Conservation (phyloP, 2,797 vertebrate species). For the Moxostoma hubbsi region DNA sequence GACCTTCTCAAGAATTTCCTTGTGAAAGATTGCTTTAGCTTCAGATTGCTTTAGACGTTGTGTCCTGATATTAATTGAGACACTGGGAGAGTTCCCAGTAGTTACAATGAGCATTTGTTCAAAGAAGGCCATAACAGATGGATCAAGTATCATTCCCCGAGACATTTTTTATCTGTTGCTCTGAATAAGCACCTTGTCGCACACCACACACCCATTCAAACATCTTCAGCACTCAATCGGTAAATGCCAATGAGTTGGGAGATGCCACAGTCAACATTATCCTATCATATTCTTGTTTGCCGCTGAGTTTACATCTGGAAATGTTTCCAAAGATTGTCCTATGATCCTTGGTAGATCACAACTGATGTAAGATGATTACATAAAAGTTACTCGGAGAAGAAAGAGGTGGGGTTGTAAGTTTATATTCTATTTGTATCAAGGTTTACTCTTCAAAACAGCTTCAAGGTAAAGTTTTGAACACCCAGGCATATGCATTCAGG, state of each 20-base stretch:
- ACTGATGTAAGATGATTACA: neutral
- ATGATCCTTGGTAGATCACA: neutral
- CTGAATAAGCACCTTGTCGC: constrained; percentile 44
- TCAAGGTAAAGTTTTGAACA: constrained; percentile 13
- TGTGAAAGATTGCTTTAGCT: constrained; percentile 28
- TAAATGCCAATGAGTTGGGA: constrained; percentile 32
- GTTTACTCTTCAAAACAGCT: constrained; percentile 1
- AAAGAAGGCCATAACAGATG: constrained; percentile 46
- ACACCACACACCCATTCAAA: constrained; percentile 25
- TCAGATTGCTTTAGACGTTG: constrained; percentile 8
- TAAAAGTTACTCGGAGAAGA: constrained; percentile 7
- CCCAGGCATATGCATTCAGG: neutral
- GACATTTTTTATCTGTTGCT: constrained; percentile 39
- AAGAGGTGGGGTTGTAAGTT: neutral
- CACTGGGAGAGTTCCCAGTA: constrained; percentile 52
- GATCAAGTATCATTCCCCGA: constrained; percentile 47
- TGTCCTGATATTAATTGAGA: constrained; percentile 52
- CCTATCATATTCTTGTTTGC: constrained; percentile 36
- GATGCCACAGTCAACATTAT: constrained; percentile 46
- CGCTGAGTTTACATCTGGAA: constrained; percentile 11
- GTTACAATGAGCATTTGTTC: constrained; percentile 59
- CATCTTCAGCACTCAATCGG: constrained; percentile 38
- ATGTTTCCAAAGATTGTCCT: neutral
- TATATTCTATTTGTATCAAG: neutral
- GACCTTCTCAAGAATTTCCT: constrained; percentile 39